These are phyloP conservation scores for Sminthurinus aureus DNA, from an alignment of 2,888 invertebrate genomes.

Conservation along the genomic window DNA sequence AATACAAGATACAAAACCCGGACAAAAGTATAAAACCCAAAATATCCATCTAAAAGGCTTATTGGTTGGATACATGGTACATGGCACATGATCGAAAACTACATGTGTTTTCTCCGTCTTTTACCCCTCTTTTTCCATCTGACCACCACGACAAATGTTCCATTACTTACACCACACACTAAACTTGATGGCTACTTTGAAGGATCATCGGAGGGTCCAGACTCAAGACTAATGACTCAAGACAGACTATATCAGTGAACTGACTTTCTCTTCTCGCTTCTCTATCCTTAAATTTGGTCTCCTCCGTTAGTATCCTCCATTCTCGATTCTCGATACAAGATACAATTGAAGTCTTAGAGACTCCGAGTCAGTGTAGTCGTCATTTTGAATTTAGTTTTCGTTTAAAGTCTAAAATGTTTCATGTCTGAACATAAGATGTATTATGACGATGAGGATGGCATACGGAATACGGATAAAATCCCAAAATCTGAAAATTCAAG, in stretches of 20 bases:
- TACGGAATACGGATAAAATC: too few relatives aligned
- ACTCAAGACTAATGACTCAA: not conserved
- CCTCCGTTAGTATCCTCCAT: too few relatives aligned
- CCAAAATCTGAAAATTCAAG: too few relatives aligned
- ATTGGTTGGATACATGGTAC: too few relatives aligned
- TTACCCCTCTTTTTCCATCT: constrained; percentile 34
- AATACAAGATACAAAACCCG: too few relatives aligned
- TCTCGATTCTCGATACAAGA: too few relatives aligned
- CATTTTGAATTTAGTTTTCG: not conserved
- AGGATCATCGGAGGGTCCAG: not conserved
- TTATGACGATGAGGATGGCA: too few relatives aligned
- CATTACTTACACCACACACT: constrained; percentile 39
- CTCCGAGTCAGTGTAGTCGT: not conserved
- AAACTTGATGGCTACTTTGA: constrained; percentile 33
- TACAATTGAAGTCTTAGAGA: too few relatives aligned
- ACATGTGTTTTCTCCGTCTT: constrained; percentile 2
- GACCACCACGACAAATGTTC: constrained; percentile 41
- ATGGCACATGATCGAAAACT: too few relatives aligned
- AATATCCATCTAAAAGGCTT: too few relatives aligned
- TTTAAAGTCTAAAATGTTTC: not conserved
- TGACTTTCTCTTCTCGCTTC: not conserved
- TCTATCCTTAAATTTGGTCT: not conserved
- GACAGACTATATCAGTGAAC: not conserved
- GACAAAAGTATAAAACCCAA: too few relatives aligned
- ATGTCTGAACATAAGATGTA: not conserved